phyloP scores from a whole-genome alignment of 2,888 invertebrate species.

The Calameuta filiformis region DNA sequence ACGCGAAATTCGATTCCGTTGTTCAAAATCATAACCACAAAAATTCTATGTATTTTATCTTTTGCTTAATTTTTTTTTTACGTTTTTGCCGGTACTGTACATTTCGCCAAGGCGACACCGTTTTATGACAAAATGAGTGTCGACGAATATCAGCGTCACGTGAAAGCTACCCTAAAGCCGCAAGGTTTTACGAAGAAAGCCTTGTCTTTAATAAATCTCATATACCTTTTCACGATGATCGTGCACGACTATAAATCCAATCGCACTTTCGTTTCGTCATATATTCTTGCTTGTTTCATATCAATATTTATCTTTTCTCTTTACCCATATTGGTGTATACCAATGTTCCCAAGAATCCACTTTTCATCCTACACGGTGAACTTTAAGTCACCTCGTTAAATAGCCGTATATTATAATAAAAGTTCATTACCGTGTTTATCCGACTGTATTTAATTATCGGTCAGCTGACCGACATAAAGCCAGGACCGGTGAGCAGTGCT shows the following conservation, averaged over 20 bases:
- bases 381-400: background rate
- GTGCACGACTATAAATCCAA: background rate
- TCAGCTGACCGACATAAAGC: background rate
- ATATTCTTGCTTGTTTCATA: background rate
- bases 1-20: background rate
- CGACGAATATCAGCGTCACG: background rate
- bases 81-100: background rate
- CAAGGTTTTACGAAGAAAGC: background rate
- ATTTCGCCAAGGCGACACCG: background rate
- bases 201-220: background rate
- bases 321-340: background rate
- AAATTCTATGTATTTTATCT: background rate
- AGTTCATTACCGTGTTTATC: background rate
- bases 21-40: background rate
- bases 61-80: background rate
- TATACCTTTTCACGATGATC: background rate
- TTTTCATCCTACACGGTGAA: background rate
- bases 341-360: background rate
- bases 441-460: background rate
- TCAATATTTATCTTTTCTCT: background rate
- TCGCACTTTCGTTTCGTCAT: background rate
- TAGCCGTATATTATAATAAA: background rate
- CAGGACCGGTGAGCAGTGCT: background rate
- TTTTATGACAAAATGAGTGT: background rate
- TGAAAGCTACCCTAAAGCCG: background rate